Percentiles rank a stretch among this genome's conserved stretches.
phyloP scores from a whole-genome alignment of 2,797 vertebrate genomes.

The Propithecus perrieri region DNA sequence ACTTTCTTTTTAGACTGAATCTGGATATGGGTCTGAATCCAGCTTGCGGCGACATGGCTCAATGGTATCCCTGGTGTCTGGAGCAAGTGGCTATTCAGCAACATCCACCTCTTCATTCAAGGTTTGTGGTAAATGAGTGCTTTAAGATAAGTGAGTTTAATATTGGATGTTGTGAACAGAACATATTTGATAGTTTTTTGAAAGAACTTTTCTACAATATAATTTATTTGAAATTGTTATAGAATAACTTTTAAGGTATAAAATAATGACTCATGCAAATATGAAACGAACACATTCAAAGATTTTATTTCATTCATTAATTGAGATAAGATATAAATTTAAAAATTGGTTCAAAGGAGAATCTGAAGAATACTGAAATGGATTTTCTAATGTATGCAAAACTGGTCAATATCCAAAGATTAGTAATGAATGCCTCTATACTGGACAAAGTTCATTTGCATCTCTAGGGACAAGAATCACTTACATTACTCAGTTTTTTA shows the following conservation, averaged over 20 bases:
- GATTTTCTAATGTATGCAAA: constrained; percentile 1
- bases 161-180: neutral
- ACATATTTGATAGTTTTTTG: constrained; percentile 16
- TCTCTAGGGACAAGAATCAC: neutral
- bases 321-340: neutral
- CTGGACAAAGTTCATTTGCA: neutral
- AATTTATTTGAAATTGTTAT: constrained; percentile 34
- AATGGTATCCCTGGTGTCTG: constrained; percentile 97
- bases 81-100: constrained; percentile 95
- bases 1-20: constrained; percentile 90
- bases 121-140: constrained; percentile 84
- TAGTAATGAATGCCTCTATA: neutral
- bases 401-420: neutral
- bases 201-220: neutral
- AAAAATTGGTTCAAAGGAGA: constrained; percentile 18
- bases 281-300: neutral
- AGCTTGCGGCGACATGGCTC: constrained; percentile 96
- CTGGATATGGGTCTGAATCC: constrained; percentile 97
- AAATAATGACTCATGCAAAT: constrained; percentile 1
- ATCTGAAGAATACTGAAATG: constrained; percentile 21
- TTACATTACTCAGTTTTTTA: neutral
- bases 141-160: constrained; percentile 2
- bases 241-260: neutral
- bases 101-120: constrained; percentile 98
- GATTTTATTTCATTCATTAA: constrained; percentile 27